A percentile compares a stretch with the other conserved stretches of the same genome.
These are phyloP conservation scores for Papilio glaucus DNA, from an alignment of 1,140 invertebrate species.

Conservation along the genomic window DNA sequence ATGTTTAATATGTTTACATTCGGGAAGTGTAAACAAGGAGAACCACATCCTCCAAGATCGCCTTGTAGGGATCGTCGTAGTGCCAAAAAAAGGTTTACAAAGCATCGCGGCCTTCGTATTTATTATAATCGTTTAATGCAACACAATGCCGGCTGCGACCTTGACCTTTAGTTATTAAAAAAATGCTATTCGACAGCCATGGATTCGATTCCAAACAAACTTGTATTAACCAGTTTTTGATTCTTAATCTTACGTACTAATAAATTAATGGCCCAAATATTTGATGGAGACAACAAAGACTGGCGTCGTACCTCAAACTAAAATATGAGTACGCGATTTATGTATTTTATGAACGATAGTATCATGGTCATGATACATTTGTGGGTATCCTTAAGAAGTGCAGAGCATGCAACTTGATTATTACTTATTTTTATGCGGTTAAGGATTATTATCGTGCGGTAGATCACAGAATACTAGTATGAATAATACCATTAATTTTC, in stretches of 20 bases:
- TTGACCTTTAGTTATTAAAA: neutral
- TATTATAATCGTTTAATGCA: slow-evolving; percentile 10
- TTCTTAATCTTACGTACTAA: neutral
- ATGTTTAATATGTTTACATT: slow-evolving; percentile 7
- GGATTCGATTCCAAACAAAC: neutral
- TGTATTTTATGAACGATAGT: no score
- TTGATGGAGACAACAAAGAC: neutral
- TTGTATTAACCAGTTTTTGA: neutral
- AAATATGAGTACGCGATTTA: no score
- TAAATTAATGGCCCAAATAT: neutral
- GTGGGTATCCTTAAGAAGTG: no score
- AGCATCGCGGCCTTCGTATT: slow-evolving; percentile 9
- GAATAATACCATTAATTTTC: no score
- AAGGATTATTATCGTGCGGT: no score
- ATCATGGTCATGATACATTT: no score
- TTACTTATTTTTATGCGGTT: no score
- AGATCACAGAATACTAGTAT: no score
- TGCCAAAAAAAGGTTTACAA: slow-evolving; percentile 3
- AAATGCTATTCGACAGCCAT: neutral
- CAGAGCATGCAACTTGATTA: no score
- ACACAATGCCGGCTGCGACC: neutral
- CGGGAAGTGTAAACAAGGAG: slow-evolving; percentile 13
- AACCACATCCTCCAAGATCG: neutral
- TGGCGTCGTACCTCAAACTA: no score
- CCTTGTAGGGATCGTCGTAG: neutral